Conservation (phyloP, 2,797 vertebrate genomes). For the Tokudaia tokunoshimensis region DNA sequence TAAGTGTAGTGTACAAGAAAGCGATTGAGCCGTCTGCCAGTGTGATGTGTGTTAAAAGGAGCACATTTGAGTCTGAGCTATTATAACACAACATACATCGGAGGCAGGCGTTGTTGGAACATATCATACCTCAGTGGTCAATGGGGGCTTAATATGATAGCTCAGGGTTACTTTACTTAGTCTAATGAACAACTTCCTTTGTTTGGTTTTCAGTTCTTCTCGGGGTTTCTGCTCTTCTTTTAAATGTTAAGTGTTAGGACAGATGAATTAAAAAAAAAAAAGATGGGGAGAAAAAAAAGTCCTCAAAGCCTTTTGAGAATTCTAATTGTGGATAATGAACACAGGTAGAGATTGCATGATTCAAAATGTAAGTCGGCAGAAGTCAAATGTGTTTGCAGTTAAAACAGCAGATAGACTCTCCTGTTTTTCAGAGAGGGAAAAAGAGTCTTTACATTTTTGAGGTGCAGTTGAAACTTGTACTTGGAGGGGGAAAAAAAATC, state of each 20-base stretch:
- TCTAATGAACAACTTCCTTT: conserved; percentile 51
- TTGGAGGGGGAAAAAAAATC: conserved; percentile 49
- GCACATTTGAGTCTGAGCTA: not conserved
- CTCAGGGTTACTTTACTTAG: not conserved
- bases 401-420: conserved; percentile 63
- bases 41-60: not conserved
- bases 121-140: not conserved
- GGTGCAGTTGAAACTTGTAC: conserved; percentile 43
- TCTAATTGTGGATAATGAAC: conserved; percentile 68
- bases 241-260: conserved; percentile 65
- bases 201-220: conserved; percentile 48
- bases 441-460: conserved; percentile 57
- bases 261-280: conserved; percentile 65
- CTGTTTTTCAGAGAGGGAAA: not conserved
- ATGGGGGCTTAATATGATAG: not conserved
- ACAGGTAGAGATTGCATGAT: not conserved
- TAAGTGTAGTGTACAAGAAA: not conserved
- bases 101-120: not conserved
- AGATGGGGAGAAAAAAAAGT: conserved; percentile 53
- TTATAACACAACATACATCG: not conserved
- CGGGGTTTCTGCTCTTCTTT: conserved; percentile 55
- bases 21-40: not conserved
- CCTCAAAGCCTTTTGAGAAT: conserved; percentile 70
- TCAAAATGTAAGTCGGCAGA: conserved; percentile 70
- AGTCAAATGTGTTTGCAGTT: conserved; percentile 71